Evolutionary conservation across 2,888 invertebrate species (phyloP).

Genomic region (Bombylius major): DNA sequence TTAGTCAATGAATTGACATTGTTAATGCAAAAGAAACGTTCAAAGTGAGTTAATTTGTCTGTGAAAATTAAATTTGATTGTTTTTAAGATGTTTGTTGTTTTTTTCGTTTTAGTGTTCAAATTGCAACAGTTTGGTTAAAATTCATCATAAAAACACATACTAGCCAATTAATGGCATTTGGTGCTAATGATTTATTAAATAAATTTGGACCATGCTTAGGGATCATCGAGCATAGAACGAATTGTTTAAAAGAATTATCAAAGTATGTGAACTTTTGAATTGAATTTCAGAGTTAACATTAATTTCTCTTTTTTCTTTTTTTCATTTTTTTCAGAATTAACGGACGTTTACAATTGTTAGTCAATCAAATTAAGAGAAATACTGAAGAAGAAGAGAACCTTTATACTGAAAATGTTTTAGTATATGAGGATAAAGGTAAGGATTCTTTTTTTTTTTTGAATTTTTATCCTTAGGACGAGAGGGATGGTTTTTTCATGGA

Average conservation of each 20-base stretch:
- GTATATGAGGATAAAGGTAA: slow-evolving; percentile 30
- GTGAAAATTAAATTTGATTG: too few relatives aligned
- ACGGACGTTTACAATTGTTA: slow-evolving; percentile 31
- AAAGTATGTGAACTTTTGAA: slow-evolving; percentile 22
- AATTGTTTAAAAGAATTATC: slow-evolving; percentile 29
- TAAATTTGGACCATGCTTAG: slow-evolving; percentile 32
- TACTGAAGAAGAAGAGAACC: slow-evolving; percentile 23
- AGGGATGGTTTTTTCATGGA: not conserved
- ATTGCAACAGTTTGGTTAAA: slow-evolving; percentile 30
- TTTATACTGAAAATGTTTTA: slow-evolving; percentile 27
- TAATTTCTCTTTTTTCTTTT: not conserved
- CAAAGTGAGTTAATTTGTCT: slow-evolving; percentile 43
- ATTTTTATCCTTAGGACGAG: too few relatives aligned
- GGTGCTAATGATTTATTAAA: slow-evolving; percentile 28
- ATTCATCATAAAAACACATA: slow-evolving; percentile 27
- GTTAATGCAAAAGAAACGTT: slow-evolving; percentile 50
- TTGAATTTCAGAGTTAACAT: not conserved
- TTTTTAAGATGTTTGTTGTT: too few relatives aligned
- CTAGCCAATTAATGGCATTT: slow-evolving; percentile 33
- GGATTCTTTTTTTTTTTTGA: not conserved
- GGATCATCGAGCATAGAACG: slow-evolving; percentile 33
- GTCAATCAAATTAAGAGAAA: slow-evolving; percentile 34
- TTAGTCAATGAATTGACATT: slow-evolving; percentile 59
- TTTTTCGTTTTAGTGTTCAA: slow-evolving; percentile 24
- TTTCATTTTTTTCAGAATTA: slow-evolving; percentile 23